Evolutionary conservation across 2,113 vertebrate genomes (phyloP), one percentile per base, ranked within the genome.

Genomic region (Tragelaphus scriptus): DNA sequence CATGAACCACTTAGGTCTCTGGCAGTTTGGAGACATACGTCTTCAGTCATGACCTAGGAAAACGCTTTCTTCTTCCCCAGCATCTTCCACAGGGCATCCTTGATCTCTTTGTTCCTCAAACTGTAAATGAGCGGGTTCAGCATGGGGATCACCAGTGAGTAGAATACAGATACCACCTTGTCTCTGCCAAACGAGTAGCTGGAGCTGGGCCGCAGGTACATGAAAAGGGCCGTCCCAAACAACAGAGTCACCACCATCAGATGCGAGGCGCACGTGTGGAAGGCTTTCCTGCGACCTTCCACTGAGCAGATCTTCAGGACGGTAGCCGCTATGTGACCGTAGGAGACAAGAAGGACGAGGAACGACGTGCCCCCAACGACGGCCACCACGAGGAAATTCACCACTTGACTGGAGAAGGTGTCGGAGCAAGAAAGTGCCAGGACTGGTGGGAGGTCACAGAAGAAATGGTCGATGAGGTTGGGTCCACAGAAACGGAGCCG

Each of bases 71-170:
- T 98, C 32, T 82, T 97, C 84, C 32, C 89, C 32, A 93, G 23
- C 2, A 92, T 55, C 68, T 95, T 98, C 92, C 94, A 55, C 82
- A 98, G 63, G 17, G 97, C 75, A 21, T 95, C 81, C 79, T 96
- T 98, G 92, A 98, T 96, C 15, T 98, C 98, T 80, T 94, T 95
- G 89, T 98, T 98, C 65, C 97, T 97, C 80, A 97, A 65, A 49
- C 97, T 98, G 86, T 98, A 98, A 86, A 98, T 98, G 49, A 98
- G 96, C 58, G 98, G 97, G 71, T 98, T 98, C 75, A 98, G 93
- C 97, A 98, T 90, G 85, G 98, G 98, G 15, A 96, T 98, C 30
- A 98, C 91, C 65, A 97, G 59, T 0, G 87, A 96, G 21, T 98
- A 98, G 86, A 98, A 97, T 26, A 98, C 97, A 49, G 98, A 98